Conservation (phyloP, 2,888 invertebrate species). For the Caenorhabditis imperialis region DNA sequence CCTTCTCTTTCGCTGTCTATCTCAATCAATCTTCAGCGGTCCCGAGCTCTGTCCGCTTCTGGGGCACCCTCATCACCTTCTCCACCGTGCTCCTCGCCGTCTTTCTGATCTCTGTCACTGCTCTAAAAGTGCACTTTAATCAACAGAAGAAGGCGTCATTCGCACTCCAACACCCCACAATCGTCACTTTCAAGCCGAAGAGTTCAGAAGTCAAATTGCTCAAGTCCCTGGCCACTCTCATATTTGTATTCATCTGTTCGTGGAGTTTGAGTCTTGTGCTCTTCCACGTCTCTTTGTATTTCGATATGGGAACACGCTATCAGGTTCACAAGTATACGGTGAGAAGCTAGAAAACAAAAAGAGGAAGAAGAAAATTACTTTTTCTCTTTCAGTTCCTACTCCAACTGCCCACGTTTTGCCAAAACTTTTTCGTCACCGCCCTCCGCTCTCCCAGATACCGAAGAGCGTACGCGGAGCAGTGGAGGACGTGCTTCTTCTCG, state of each 20-base stretch:
- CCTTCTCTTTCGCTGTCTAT: background rate
- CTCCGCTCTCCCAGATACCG: constrained; percentile 30
- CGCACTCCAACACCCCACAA: constrained; percentile 1
- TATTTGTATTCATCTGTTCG: constrained; percentile 37
- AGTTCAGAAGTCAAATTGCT: constrained; percentile 18
- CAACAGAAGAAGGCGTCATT: background rate
- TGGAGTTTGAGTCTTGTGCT: constrained; percentile 21
- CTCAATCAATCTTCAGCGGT: constrained; percentile 25
- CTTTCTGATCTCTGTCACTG: constrained; percentile 16
- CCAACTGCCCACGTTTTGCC: constrained; percentile 37
- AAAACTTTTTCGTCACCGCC: constrained; percentile 34
- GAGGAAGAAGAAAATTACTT: too few relatives aligned
- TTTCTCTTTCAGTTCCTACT: constrained; percentile 24
- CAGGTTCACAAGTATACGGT: constrained; percentile 41
- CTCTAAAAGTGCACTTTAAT: constrained; percentile 19
- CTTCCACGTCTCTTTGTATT: constrained; percentile 28
- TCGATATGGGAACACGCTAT: constrained; percentile 1
- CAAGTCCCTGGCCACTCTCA: constrained; percentile 26
- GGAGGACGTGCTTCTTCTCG: constrained; percentile 6
- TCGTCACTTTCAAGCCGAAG: constrained; percentile 11
- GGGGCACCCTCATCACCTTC: constrained; percentile 36
- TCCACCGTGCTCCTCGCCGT: constrained; percentile 20
- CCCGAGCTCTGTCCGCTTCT: constrained; percentile 18
- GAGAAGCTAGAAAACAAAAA: background rate
- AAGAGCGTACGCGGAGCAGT: constrained; percentile 19